phyloP scores from a whole-genome alignment of 2,113 vertebrate genomes.

The Lasiurus borealis region DNA sequence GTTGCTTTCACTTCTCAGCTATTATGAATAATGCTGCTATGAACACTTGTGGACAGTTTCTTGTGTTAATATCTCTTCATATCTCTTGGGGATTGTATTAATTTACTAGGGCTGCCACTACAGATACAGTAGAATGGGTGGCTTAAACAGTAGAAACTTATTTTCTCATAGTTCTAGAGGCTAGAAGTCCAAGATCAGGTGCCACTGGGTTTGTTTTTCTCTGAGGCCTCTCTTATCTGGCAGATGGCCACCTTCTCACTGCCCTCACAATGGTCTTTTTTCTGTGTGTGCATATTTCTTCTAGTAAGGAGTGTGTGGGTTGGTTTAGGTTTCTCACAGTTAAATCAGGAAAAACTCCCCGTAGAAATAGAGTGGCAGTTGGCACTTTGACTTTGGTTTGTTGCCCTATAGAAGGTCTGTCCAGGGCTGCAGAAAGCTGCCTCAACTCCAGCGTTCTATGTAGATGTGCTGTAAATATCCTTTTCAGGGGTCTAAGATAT shows the following conservation, averaged over 20 bases:
- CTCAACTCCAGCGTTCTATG: background rate
- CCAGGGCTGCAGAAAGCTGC: background rate
- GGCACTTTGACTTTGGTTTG: background rate
- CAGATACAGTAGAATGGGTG: background rate
- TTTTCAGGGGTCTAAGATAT: background rate
- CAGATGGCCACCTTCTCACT: background rate
- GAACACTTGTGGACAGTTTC: background rate
- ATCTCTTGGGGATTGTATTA: background rate
- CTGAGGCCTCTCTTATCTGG: background rate
- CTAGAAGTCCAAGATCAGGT: background rate
- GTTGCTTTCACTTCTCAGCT: background rate
- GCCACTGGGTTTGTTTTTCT: background rate
- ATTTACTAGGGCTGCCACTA: background rate
- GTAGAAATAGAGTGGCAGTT: background rate
- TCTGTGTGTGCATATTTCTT: background rate
- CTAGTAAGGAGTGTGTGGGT: background rate
- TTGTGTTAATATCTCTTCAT: background rate
- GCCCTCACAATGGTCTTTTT: background rate
- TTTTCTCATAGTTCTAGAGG: background rate
- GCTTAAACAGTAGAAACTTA: background rate
- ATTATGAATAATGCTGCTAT: background rate
- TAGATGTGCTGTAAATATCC: constrained; percentile 9
- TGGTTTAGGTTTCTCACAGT: background rate
- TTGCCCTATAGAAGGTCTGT: background rate
- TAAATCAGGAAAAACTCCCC: background rate